Evolutionary conservation across 2,113 vertebrate species (phyloP).

Genomic region (Nematolebias whitei): DNA sequence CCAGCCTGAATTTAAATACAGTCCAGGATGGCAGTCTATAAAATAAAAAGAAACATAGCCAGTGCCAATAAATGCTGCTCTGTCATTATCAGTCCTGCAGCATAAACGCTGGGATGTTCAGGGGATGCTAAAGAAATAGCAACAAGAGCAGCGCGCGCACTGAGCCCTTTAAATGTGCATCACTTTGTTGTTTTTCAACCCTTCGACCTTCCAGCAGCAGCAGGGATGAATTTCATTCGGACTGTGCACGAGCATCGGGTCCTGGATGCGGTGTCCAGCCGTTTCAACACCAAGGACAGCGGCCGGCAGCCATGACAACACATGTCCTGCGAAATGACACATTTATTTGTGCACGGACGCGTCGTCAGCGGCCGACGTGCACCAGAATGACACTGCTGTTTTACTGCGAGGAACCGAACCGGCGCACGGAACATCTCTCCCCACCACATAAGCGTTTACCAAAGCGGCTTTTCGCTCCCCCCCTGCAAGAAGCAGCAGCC

Average conservation of each 20-base stretch:
- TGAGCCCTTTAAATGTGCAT: background rate
- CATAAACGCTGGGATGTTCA: slow-evolving; percentile 5
- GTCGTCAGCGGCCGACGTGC: slow-evolving; percentile 34
- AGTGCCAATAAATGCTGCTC: slow-evolving; percentile 40
- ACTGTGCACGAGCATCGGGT: too few relatives aligned
- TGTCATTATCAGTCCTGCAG: slow-evolving; percentile 50
- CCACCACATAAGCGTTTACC: slow-evolving; percentile 11
- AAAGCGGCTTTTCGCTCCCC: slow-evolving; percentile 13
- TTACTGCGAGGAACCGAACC: slow-evolving; percentile 10
- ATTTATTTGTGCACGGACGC: slow-evolving; percentile 42
- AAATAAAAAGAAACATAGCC: background rate
- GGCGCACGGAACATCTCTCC: slow-evolving; percentile 2
- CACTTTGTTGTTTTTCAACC: background rate
- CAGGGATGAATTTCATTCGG: slow-evolving; percentile 4
- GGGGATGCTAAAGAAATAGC: background rate
- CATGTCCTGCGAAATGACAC: slow-evolving; percentile 61
- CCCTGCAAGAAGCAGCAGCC: slow-evolving; percentile 42
- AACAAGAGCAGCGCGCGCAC: slow-evolving; percentile 2
- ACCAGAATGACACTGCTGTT: slow-evolving; percentile 57
- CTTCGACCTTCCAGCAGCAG: slow-evolving; percentile 21
- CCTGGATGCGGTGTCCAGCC: slow-evolving; percentile 61
- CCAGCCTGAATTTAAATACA: slow-evolving; percentile 57
- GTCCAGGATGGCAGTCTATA: slow-evolving; percentile 52
- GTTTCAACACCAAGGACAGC: slow-evolving; percentile 79
- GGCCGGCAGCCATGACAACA: slow-evolving; percentile 74